Evolutionary conservation across 2,888 invertebrate species (phyloP).

Genomic region (Eupelmus urozonus): DNA sequence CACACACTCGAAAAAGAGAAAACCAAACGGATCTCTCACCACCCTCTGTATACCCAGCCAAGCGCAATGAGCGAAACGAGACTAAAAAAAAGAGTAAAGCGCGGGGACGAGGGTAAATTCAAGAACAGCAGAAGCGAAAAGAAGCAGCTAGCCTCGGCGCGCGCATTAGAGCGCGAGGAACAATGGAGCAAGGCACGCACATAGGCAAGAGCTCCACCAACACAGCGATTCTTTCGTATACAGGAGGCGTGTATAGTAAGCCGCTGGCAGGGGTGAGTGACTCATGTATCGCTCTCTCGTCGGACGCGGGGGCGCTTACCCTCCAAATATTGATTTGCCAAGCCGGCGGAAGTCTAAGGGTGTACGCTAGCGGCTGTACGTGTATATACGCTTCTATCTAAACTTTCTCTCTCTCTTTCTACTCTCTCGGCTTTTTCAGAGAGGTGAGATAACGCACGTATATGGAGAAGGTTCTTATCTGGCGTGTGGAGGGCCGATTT

Average conservation of each 20-base stretch:
- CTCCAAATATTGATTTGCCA: conserved; percentile 75
- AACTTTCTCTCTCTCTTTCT: neutral
- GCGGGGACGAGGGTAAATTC: neutral
- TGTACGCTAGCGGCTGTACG: too few species aligned
- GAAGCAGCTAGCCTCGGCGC: neutral
- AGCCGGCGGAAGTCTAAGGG: conserved; percentile 54
- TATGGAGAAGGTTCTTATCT: neutral
- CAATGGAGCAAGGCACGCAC: conserved; percentile 36
- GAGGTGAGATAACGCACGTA: conserved; percentile 36
- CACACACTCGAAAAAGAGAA: neutral
- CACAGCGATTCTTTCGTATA: neutral
- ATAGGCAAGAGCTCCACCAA: neutral
- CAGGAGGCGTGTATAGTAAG: neutral
- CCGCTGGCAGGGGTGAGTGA: conserved; percentile 69
- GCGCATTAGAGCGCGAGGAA: conserved; percentile 57
- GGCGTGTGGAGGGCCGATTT: conserved; percentile 33
- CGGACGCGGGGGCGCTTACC: conserved; percentile 67
- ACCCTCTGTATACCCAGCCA: neutral
- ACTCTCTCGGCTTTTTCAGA: too few species aligned
- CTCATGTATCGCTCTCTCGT: conserved; percentile 76
- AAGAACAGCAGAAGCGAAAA: neutral
- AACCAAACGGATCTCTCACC: neutral
- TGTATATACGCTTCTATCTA: too few species aligned
- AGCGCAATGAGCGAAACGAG: neutral
- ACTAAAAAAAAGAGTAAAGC: neutral